Percentiles rank a stretch among this genome's conserved stretches.
phyloP scores from a whole-genome alignment of 2,797 vertebrate genomes.

The Perdix hodgsoniae region DNA sequence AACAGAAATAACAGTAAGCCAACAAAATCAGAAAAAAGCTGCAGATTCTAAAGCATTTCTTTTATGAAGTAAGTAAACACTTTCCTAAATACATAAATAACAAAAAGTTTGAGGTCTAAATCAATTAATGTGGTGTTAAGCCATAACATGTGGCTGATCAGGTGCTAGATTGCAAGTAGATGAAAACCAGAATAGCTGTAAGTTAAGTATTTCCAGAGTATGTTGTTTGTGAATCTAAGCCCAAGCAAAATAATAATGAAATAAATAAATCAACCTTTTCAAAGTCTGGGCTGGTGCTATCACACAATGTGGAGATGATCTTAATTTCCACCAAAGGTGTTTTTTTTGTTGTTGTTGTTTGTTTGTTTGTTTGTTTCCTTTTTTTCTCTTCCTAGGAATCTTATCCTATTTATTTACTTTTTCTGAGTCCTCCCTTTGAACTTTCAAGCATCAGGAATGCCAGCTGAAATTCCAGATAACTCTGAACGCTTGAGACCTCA shows the following conservation, averaged over 20 bases:
- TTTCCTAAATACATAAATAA: background rate
- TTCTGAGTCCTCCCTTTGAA: background rate
- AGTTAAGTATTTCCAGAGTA: background rate
- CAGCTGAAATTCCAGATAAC: background rate
- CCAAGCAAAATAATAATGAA: background rate
- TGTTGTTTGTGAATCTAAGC: background rate
- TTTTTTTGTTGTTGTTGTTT: too few relatives aligned
- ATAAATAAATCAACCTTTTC: background rate
- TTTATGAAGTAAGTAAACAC: background rate
- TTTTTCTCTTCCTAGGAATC: background rate
- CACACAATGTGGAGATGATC: background rate
- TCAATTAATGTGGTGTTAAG: background rate
- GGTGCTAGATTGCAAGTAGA: background rate
- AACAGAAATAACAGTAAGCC: background rate
- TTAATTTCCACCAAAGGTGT: background rate
- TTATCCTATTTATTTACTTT: background rate
- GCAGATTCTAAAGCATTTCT: background rate
- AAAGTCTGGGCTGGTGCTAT: background rate
- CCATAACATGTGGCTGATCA: background rate
- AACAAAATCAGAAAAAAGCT: background rate
- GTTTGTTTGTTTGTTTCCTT: fast-evolving
- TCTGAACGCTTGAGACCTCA: background rate
- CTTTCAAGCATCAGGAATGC: background rate
- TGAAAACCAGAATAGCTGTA: background rate
- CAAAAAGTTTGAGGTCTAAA: background rate